Percentiles rank a stretch among this genome's conserved stretches.
These are phyloP conservation scores for Amphiprion clarkii DNA, from an alignment of 2,797 vertebrate genomes.

Conservation along the genomic window DNA sequence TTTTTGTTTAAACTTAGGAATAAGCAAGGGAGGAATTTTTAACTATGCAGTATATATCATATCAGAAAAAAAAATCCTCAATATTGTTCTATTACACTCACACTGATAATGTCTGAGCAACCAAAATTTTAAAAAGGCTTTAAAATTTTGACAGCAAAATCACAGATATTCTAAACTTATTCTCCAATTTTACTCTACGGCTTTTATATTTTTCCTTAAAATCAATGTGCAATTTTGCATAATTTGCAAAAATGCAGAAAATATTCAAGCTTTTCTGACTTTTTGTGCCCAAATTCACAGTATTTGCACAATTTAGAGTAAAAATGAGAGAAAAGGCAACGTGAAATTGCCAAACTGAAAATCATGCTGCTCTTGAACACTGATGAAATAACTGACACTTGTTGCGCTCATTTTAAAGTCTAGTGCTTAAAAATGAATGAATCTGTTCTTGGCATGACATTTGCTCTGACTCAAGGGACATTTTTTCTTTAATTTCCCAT, in stretches of 20 bases:
- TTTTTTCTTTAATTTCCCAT: background rate
- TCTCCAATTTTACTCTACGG: background rate
- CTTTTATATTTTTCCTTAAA: background rate
- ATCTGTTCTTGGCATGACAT: background rate
- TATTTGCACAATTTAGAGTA: background rate
- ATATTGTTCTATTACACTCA: background rate
- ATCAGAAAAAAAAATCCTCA: constrained; percentile 14
- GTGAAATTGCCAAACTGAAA: too few species aligned
- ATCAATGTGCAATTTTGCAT: background rate
- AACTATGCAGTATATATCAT: constrained; percentile 15
- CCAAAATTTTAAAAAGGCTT: background rate
- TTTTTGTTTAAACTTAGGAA: constrained; percentile 20
- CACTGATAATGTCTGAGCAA: background rate
- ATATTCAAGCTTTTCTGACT: background rate
- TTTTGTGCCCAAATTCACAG: background rate
- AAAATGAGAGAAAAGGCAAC: background rate
- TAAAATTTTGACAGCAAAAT: background rate
- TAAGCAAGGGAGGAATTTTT: background rate
- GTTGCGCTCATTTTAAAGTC: constrained; percentile 1
- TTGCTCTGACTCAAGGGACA: background rate
- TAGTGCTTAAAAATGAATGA: background rate
- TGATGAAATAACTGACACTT: constrained; percentile 1
- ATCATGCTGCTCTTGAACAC: background rate
- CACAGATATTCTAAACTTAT: background rate
- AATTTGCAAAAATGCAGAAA: background rate